Conservation (phyloP, 2,797 vertebrate species). For the Prunella strophiata region DNA sequence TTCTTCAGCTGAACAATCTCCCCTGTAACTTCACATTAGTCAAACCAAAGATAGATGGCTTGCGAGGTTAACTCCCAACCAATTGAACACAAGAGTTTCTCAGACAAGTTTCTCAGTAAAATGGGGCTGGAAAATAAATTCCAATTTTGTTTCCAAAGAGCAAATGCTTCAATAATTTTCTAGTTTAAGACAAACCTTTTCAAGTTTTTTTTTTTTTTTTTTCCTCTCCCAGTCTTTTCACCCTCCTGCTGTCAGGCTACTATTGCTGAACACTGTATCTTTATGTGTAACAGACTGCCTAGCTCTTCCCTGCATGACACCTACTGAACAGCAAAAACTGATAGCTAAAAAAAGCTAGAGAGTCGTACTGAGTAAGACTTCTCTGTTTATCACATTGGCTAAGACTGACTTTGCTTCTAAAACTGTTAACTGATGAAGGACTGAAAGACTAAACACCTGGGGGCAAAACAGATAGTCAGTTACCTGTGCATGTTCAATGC, state of each 20-base stretch:
- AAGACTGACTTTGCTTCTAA: background rate
- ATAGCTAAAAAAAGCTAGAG: background rate
- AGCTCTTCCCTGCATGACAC: background rate
- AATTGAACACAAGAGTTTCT: background rate
- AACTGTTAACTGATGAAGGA: background rate
- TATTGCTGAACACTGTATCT: background rate
- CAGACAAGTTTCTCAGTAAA: background rate
- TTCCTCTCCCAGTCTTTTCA: background rate
- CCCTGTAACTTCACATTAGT: background rate
- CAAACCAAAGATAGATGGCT: background rate
- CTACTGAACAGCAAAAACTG: background rate
- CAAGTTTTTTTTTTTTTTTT: background rate
- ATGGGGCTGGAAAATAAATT: background rate
- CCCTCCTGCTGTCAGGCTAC: background rate
- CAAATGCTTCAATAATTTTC: background rate
- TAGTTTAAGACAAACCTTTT: background rate
- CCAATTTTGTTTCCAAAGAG: background rate
- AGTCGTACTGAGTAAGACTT: background rate
- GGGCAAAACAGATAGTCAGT: background rate
- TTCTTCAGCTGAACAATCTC: background rate
- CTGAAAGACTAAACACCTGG: background rate
- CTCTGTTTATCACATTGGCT: background rate
- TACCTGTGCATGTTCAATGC: rapidly evolving
- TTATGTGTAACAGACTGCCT: background rate
- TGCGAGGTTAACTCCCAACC: background rate